Evolutionary conservation across 2,113 vertebrate genomes (phyloP), one percentile per base, ranked within the genome.

Genomic region (Pipa parva): DNA sequence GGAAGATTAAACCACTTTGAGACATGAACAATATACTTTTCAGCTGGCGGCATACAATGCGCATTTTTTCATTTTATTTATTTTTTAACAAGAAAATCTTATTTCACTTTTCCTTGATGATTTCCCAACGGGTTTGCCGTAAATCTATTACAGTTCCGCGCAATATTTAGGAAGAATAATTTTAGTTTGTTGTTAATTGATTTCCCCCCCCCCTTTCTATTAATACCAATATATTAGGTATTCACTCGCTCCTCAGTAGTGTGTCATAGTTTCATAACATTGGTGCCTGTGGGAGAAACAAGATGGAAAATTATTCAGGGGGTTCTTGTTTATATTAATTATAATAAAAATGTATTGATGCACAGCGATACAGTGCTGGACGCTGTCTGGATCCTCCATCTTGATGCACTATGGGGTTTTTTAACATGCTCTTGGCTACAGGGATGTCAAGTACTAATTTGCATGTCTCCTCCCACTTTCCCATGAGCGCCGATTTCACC

Each of bases 161-260:
- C 65, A 51, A 68, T 59, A 50, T 59, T 68, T 51, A 33, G 29
- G 42, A 67, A 58, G 42, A 49, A 26, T 64, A 42, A 55, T 55
- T 55, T 57, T 57, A 37, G 12, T 26, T 65, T 65, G 45, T 45
- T 37, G 21, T 68, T 49, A 51, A 59, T 59, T 31, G 21, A 59
- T 59, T 68, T 59, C n/a, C 13, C 7, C 12, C 13, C n/a, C 13
- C 7, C 12, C 13, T 39, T 50, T 21, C 21, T 15, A 50, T 58
- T 28, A 12, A 18, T 13, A 28, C 55, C 52, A 49, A 48, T 51
- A 45, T 65, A n/a, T 42, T 42, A 5, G 13, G 37, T 67, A 55
- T 67, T 28, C 12, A 67, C 27, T 28, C 11, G 26, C 24, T 39
- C n/a, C 1, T 9, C 25, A 46, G 45, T 46, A 65, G 31, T 57